Base-by-base conservation (phyloP, 2,888 invertebrate species). In the Parasteatoda lunata region DNA sequence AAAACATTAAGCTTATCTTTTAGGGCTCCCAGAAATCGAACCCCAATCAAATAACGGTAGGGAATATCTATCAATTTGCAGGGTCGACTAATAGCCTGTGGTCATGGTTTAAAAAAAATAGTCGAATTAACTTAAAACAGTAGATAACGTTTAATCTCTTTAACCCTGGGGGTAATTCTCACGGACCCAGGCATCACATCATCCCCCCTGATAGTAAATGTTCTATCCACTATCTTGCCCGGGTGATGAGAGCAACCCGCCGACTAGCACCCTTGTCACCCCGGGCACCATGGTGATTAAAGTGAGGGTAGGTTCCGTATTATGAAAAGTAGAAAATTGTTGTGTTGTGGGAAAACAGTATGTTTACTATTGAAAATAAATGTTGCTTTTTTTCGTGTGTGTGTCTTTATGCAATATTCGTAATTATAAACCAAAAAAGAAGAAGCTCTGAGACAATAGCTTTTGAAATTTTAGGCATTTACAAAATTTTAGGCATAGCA, bases 121-220 rank as follows among this genome's bases (percentile, higher is more conserved):
- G 30, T 2, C 30, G 30, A 30, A 4, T 68, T 68, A 68, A 15
- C 48, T 47, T 51, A n/a, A 8, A 15, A 49, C 66, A 59, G 47
- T 51, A 76, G 80, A 80, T 76, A 76, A 66, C 79, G 70, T 70
- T 85, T 85, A 80, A 85, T 85, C 80, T 85, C 11, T 72, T 54
- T 15, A 48, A 45, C 79, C 79, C 66, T 65, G 47, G 75, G 80
- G 79, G 45, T 11, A 13, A 73, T 84, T 85, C 85, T 78, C 85
- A 85, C 85, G 85, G 80, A 70, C 52, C 68, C 52, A 15, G 5
- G 13, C 11, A 9, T 13, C 9, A 59, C 13, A 13, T 59, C 54
- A 2, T n/a, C n/a, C 30, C 54, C 59, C 59, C 59, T 59, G 59
- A 30, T 30, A 30, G 30, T 59, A n/a, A 59, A 7, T 59, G 5